Conservation (phyloP, 2,888 invertebrate species). For the Brenthis ino region DNA sequence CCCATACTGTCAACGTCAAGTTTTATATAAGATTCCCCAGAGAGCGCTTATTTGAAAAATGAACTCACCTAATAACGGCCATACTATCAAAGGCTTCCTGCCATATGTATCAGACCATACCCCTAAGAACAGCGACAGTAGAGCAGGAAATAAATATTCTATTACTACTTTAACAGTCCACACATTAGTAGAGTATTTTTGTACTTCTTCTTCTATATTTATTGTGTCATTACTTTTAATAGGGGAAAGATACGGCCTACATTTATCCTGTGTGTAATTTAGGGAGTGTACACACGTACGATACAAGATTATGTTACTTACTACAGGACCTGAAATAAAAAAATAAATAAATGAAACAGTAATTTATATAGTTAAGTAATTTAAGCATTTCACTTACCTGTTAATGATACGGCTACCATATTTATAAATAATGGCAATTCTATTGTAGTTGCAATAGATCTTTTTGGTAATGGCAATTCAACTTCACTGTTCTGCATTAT, state of each 20-base stretch:
- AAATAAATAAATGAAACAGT: neutral
- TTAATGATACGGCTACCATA: constrained; percentile 61
- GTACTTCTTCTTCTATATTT: constrained; percentile 76
- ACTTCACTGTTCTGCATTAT: constrained; percentile 25
- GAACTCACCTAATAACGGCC: constrained; percentile 83
- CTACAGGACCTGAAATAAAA: constrained; percentile 74
- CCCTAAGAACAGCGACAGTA: constrained; percentile 87
- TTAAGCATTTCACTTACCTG: constrained; percentile 52
- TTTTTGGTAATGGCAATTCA: constrained; percentile 47
- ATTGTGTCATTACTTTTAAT: constrained; percentile 78
- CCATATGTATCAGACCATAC: constrained; percentile 92
- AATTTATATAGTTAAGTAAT: neutral
- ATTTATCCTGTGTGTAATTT: constrained; percentile 81
- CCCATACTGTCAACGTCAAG: too few species aligned
- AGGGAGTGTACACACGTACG: constrained; percentile 85
- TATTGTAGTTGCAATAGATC: constrained; percentile 58
- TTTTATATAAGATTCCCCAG: too few species aligned
- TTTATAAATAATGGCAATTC: constrained; percentile 69
- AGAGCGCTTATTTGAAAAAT: neutral
- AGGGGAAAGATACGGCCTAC: constrained; percentile 76
- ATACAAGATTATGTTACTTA: constrained; percentile 86
- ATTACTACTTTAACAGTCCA: constrained; percentile 84
- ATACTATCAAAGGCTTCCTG: constrained; percentile 86
- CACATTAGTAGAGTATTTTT: constrained; percentile 84
- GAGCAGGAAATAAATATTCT: constrained; percentile 85